Evolutionary conservation across 2,888 invertebrate species (phyloP).

Genomic region (Eupithecia subumbrata): DNA sequence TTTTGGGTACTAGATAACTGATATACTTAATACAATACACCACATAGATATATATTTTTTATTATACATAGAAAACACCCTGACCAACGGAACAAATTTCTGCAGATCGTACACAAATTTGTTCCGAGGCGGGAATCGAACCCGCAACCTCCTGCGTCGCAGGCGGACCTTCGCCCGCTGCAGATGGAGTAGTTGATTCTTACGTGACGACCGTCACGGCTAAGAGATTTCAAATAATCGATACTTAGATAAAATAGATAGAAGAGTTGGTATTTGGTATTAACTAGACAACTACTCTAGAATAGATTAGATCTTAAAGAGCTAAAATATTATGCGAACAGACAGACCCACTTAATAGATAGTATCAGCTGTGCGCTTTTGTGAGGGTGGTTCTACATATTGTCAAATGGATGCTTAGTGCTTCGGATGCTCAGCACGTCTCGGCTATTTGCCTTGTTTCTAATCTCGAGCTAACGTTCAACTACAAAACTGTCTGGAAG

Average conservation of each 20-base stretch:
- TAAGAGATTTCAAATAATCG: neutral
- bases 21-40: no score
- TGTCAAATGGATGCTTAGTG: slow-evolving; percentile 4
- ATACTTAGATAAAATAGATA: neutral
- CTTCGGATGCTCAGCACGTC: slow-evolving; percentile 24
- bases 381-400: neutral
- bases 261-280: neutral
- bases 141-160: no score
- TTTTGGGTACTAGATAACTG: no score
- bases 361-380: neutral
- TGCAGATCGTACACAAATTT: no score
- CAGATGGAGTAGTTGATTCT: no score
- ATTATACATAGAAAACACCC: no score
- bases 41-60: no score
- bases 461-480: slow-evolving; percentile 15
- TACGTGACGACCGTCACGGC: no score
- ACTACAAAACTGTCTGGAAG: neutral
- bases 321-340: slow-evolving; percentile 1
- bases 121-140: no score
- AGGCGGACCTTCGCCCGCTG: no score
- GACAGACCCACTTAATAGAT: neutral
- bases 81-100: no score
- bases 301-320: neutral
- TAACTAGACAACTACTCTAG: neutral
- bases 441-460: slow-evolving; percentile 7